Evolutionary conservation across 1,140 invertebrate species (phyloP), one percentile per base, ranked within the genome.

Genomic region (Asbolus verrucosus): DNA sequence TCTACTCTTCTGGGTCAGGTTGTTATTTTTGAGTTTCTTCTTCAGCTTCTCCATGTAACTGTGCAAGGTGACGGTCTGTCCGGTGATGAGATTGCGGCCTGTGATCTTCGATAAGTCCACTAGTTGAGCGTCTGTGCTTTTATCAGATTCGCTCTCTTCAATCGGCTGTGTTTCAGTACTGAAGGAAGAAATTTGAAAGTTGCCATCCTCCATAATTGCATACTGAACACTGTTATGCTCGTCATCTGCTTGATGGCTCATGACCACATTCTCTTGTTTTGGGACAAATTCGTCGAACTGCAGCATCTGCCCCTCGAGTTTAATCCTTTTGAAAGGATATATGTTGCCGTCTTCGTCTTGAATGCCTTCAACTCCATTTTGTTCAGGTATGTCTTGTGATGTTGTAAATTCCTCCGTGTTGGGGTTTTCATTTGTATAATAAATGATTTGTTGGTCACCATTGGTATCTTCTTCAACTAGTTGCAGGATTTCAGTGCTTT

Each of bases 61-160:
- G 5, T 70, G 54, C 14, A 76, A 33, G 2, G 69, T 72, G 3
- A 76, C 70, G 11, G 67, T 65, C 67, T 76, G 75, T 1, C 75
- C 75, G 1, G 75, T 76, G 19, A 72, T 38, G 6, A 73, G 38
- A 69, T 76, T 73, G 14, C 46, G 67, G 16, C 75, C 75, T 39
- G 65, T 72, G 14, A 74, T 74, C 21, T 27, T 62, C 15, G 70
- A 46, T 33, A 70, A 43, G 19, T 72, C 67, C 2, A 66, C 1
- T 6, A 27, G 16, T 6, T 71, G 15, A 67, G 16, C 30, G 2
- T 38, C 27, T 9, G 14, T 3, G 4, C 39, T 19, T 54, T 62
- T 65, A 5, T 19, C 18, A 11, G 2, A 9, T 38, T 0, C 9
- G 11, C 6, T 27, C 21, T 5, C 2, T 54, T 36, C 5, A 36